phyloP scores from a whole-genome alignment of 2,888 invertebrate species.

The Trissonchulus latispiculum region DNA sequence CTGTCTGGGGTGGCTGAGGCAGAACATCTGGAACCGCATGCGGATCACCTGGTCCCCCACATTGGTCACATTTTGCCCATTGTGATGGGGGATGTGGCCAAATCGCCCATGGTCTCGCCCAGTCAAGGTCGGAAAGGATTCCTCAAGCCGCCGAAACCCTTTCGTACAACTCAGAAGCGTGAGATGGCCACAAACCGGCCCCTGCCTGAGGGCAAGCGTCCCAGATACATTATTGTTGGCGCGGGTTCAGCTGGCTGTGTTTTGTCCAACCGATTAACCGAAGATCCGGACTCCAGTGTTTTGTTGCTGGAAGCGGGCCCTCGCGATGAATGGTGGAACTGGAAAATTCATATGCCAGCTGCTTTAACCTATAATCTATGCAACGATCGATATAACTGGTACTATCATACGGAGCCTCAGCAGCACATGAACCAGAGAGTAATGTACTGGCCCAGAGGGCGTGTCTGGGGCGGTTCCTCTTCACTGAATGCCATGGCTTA shows the following conservation, averaged over 20 bases:
- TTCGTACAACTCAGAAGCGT: background rate
- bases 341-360: conserved; percentile 52
- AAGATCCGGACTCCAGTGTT: conserved; percentile 42
- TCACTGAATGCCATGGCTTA: conserved; percentile 74
- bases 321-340: conserved; percentile 46
- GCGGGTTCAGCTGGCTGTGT: conserved; percentile 53
- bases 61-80: conserved; percentile 21
- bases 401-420: conserved; percentile 50
- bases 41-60: conserved; percentile 34
- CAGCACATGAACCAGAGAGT: conserved; percentile 45
- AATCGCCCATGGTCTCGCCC: background rate
- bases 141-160: background rate
- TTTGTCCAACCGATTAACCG: conserved; percentile 48
- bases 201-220: background rate
- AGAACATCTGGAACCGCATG: conserved; percentile 30
- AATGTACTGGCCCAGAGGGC: conserved; percentile 51
- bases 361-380: conserved; percentile 51
- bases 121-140: background rate
- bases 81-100: background rate
- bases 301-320: conserved; percentile 50
- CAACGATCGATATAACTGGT: conserved; percentile 43
- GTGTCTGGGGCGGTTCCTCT: conserved; percentile 70
- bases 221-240: conserved; percentile 47
- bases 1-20: conserved; percentile 42
- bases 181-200: background rate